Evolutionary conservation across 2,113 vertebrate species (phyloP).

Genomic region (Ibidorhyncha struthersii): DNA sequence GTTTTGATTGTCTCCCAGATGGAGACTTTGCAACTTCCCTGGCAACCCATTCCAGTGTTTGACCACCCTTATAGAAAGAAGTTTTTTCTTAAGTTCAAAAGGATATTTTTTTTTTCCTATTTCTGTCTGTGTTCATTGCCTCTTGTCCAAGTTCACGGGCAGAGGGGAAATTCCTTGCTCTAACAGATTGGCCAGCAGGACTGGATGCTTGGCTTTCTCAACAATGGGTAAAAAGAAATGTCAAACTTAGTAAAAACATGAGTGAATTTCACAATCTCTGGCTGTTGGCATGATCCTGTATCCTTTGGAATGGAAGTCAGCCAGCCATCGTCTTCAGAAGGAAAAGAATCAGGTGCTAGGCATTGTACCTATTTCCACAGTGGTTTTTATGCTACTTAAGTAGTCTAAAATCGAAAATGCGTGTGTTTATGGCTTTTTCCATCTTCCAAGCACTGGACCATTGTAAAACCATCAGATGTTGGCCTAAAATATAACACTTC

Average conservation of each 20-base stretch:
- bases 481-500: neutral
- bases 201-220: neutral
- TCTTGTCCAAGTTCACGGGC: neutral
- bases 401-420: neutral
- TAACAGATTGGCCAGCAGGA: neutral
- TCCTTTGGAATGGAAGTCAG: neutral
- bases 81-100: neutral
- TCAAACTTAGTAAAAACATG: neutral
- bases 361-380: neutral
- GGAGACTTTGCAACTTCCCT: neutral
- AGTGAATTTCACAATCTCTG: neutral
- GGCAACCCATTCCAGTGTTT: neutral
- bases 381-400: neutral
- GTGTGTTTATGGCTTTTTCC: neutral
- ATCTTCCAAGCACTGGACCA: neutral
- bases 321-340: neutral
- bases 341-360: neutral
- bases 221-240: neutral
- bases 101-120: neutral
- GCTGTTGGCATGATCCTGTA: neutral
- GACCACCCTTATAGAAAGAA: neutral
- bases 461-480: neutral
- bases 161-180: neutral
- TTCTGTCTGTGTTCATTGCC: neutral
- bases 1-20: neutral